Evolutionary conservation across 2,888 invertebrate species (phyloP).

Genomic region (Diaperis boleti): DNA sequence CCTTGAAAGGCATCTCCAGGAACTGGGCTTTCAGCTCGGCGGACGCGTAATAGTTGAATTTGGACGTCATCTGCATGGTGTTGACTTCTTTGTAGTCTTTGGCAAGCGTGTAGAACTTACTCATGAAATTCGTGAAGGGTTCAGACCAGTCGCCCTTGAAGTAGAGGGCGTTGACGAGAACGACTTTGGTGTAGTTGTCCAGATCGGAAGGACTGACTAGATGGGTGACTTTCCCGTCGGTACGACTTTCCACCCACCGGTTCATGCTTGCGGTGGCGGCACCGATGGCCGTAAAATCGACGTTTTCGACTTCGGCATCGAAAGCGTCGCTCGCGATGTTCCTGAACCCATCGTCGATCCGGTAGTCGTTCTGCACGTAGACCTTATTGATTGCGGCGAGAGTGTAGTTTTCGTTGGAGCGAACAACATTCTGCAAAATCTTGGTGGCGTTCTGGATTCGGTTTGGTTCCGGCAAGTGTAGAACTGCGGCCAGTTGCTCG

Average conservation of each 20-base stretch:
- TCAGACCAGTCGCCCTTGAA: conserved; percentile 49
- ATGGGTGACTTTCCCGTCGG: conserved; percentile 59
- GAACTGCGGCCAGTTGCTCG: conserved; percentile 43
- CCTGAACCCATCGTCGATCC: not conserved
- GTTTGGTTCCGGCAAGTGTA: conserved; percentile 50
- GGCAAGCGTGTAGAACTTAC: conserved; percentile 17
- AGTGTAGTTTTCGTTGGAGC: conserved; percentile 18
- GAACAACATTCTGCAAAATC: not conserved
- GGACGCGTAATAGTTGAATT: not conserved
- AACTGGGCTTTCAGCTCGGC: conserved; percentile 4
- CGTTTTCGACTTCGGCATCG: conserved; percentile 7
- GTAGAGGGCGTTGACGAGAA: conserved; percentile 58
- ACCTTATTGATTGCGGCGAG: conserved; percentile 1
- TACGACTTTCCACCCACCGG: conserved; percentile 61
- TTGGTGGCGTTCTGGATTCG: conserved; percentile 39
- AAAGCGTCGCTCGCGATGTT: not conserved
- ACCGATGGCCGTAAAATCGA: not conserved
- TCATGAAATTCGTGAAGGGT: conserved; percentile 47
- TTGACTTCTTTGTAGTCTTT: not conserved
- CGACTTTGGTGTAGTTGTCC: conserved; percentile 49
- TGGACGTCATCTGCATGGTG: conserved; percentile 20
- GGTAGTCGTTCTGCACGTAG: not conserved
- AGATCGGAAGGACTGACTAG: conserved; percentile 51
- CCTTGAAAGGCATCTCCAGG: conserved; percentile 51
- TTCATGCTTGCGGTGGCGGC: not conserved